Evolutionary conservation across 2,113 vertebrate genomes (phyloP).

Genomic region (Caranx melampygus): DNA sequence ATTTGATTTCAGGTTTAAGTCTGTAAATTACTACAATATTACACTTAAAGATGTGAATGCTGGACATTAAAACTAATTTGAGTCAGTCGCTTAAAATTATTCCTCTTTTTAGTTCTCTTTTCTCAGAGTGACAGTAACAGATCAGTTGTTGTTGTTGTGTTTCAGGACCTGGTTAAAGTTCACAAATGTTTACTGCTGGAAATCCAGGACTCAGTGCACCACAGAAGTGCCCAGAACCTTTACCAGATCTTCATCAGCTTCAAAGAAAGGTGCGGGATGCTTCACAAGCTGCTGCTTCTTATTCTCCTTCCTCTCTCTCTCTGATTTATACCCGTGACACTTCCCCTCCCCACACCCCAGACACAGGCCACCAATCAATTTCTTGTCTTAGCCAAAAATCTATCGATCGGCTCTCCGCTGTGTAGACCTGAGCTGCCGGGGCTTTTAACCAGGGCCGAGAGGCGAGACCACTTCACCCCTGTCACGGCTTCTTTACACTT

Average conservation of each 20-base stretch:
- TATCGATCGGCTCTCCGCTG: neutral
- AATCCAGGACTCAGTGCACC: constrained; percentile 91
- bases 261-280: constrained; percentile 91
- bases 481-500: neutral
- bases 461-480: neutral
- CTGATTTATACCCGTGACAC: neutral
- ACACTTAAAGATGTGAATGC: no score
- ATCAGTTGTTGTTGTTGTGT: constrained; percentile 35
- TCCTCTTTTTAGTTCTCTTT: no score
- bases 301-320: neutral
- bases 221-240: constrained; percentile 93
- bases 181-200: constrained; percentile 92
- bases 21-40: no score
- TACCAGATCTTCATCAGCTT: constrained; percentile 95
- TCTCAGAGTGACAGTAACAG: no score
- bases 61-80: no score
- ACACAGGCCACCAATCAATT: neutral
- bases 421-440: neutral
- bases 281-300: neutral
- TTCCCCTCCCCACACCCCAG: neutral
- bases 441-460: neutral
- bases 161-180: constrained; percentile 95
- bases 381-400: no score
- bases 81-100: no score
- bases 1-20: no score